phyloP scores from a whole-genome alignment of 2,113 vertebrate species.

The crab-eating macaque (Macaca fascicularis) region T2T-MFA8v1.1 NC_088394.1:81992501-81993000 shows the following conservation, averaged over 20 bases:
- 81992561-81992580: background rate
- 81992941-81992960: accelerated
- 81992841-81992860: background rate
- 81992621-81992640: background rate
- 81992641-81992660: background rate
- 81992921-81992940: accelerated
- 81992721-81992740: background rate
- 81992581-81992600: background rate
- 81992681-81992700: background rate
- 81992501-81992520: background rate
- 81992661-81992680: accelerated
- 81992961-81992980: accelerated
- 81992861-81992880: background rate
- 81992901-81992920: accelerated
- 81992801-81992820: background rate
- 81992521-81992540: background rate
- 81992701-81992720: background rate
- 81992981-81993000: too few relatives aligned
- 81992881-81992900: too few relatives aligned
- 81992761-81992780: background rate
- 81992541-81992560: background rate
- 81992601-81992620: background rate
- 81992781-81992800: accelerated
- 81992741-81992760: background rate
- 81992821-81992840: accelerated